phyloP scores from a whole-genome alignment of 1,140 invertebrate genomes.

The Oryzaephilus surinamensis region DNA sequence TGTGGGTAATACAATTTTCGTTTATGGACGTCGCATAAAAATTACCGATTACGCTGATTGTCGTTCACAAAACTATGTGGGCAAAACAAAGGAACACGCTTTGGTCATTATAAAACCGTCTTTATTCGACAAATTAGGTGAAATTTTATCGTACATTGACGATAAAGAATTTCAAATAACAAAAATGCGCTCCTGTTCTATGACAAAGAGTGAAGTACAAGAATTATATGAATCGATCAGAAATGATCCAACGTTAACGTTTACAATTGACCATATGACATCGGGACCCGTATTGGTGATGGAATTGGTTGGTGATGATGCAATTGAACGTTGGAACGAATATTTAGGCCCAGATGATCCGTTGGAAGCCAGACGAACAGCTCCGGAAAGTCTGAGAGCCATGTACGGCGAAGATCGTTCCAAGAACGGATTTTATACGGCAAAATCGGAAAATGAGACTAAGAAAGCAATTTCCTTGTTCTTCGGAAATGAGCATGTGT shows the following conservation, averaged over 20 bases:
- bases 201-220: slow-evolving; percentile 44
- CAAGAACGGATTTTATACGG: slow-evolving; percentile 61
- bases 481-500: slow-evolving; percentile 26
- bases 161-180: slow-evolving; percentile 39
- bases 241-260: slow-evolving; percentile 28
- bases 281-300: slow-evolving; percentile 55
- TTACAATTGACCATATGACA: slow-evolving; percentile 45
- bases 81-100: slow-evolving; percentile 43
- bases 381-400: slow-evolving; percentile 54
- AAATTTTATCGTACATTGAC: slow-evolving; percentile 49
- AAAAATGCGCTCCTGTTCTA: slow-evolving; percentile 50
- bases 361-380: slow-evolving; percentile 41
- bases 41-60: slow-evolving; percentile 56
- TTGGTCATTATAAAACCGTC: slow-evolving; percentile 57
- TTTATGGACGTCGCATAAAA: slow-evolving; percentile 56
- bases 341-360: slow-evolving; percentile 59
- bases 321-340: slow-evolving; percentile 46
- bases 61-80: slow-evolving; percentile 40
- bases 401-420: slow-evolving; percentile 62
- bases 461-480: slow-evolving; percentile 28
- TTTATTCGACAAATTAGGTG: slow-evolving; percentile 47
- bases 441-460: slow-evolving; percentile 47
- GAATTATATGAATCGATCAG: slow-evolving; percentile 46
- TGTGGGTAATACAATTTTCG: slow-evolving; percentile 54
- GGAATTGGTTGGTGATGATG: slow-evolving; percentile 53